Evolutionary conservation across 2,113 vertebrate genomes (phyloP), one percentile per base, ranked within the genome.

Genomic region (Bathybates hornii): DNA sequence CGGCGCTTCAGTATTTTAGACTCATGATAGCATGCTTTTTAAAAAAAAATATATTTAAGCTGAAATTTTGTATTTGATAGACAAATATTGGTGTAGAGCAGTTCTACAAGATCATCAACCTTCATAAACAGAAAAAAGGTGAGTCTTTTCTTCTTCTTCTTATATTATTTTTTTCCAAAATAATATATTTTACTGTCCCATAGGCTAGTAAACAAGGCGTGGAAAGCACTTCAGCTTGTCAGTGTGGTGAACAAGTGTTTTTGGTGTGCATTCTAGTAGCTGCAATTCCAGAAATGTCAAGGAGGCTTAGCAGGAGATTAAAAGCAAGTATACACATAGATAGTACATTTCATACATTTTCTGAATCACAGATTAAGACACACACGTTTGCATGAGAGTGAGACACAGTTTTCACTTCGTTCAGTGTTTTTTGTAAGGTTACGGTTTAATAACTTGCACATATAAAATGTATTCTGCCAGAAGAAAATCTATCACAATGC

Each of bases 61-160:
- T 52, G 24, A 36, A 21, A 86, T 79, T 54, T 83, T 93, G 36
- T 24, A 4, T n/a, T 85, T 82, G 8, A 86, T 88, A 96, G 96
- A 86, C 84, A 8, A 88, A 90, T 14, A 86, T 95, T 59, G 89
- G 24, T 53, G 90, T 96, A 24, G 94, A 96, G 83, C 91, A 95
- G 24, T 93, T 96, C 89, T 93, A 41, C 89, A 88, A 95, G 92
- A 94, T 96, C 84, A 73, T 95, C 73, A 91, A 90, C 78, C 86
- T 92, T 59, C 86, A 95, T 6, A 94, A 87, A 53, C 85, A 89
- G 45, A 94, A 92, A 90, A 81, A 95, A 94, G 95, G 95, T 95
- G 93, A 83, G 76, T 13, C 17, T 27, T 50, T 76, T 32, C 24
- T 76, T 73, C 16, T 71, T 71, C 13, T 76, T 61, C 57, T 61